Conservation (phyloP, 2,113 vertebrate genomes). For the Empidonax alnorum region DNA sequence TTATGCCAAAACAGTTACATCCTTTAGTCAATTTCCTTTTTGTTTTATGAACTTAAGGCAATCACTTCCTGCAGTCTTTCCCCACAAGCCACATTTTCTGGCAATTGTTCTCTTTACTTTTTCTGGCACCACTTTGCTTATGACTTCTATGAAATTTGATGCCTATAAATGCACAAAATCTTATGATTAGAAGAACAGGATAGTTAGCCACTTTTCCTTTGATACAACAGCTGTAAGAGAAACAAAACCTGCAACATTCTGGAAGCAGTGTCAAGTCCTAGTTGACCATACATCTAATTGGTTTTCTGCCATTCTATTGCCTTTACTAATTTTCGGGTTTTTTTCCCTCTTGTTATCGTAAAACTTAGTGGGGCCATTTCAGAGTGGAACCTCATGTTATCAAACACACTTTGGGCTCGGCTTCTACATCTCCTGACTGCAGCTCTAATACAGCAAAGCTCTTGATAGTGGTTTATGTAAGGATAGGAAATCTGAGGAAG, state of each 20-base stretch:
- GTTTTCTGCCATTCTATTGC: neutral
- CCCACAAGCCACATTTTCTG: neutral
- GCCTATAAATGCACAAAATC: neutral
- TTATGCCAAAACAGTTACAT: neutral
- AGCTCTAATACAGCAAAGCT: neutral
- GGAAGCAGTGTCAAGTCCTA: neutral
- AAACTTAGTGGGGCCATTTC: neutral
- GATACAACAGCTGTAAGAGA: neutral
- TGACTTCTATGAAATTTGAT: neutral
- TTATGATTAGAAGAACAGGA: neutral
- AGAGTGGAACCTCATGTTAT: neutral
- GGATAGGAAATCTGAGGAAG: neutral
- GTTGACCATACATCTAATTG: fast-evolving
- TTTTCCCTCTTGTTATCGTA: neutral
- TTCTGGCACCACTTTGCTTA: neutral
- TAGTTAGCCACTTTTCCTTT: neutral
- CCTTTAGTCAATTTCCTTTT: neutral
- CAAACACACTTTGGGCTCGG: neutral
- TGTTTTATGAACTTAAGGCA: neutral
- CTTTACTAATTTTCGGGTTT: neutral
- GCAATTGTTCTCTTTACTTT: neutral
- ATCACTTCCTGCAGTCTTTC: neutral
- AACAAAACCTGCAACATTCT: neutral
- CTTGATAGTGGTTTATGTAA: neutral
- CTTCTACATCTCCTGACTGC: neutral